A percentile compares a stretch with the other conserved stretches of the same genome.
phyloP scores from a whole-genome alignment of 2,113 vertebrate genomes.

The Callocephalon fimbriatum region DNA sequence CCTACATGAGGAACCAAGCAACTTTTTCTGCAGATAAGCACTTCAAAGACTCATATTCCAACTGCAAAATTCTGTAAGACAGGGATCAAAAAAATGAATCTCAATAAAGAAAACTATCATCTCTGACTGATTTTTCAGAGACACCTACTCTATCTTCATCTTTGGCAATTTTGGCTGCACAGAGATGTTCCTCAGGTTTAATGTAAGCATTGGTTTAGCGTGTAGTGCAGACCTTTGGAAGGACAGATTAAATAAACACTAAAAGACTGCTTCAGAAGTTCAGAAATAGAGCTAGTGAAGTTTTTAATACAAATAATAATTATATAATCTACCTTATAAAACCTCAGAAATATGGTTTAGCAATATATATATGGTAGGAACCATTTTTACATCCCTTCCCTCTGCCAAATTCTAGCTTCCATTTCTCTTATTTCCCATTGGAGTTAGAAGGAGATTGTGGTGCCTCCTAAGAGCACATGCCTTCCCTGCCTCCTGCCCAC shows the following conservation, averaged over 20 bases:
- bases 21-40: background rate
- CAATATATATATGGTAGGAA: background rate
- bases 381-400: background rate
- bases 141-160: background rate
- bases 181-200: background rate
- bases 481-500: background rate
- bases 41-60: background rate
- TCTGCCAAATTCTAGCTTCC: background rate
- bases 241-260: background rate
- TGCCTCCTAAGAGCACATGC: background rate
- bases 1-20: accelerated
- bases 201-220: background rate
- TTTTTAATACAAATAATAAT: background rate
- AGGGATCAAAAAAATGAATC: background rate
- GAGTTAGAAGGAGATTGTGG: background rate
- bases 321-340: background rate
- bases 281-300: background rate
- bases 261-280: background rate
- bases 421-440: background rate
- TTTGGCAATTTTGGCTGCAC: background rate
- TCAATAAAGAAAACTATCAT: background rate
- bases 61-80: background rate
- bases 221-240: background rate
- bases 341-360: background rate
- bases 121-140: background rate